phyloP scores from a whole-genome alignment of 2,888 invertebrate species.

The Hypena proboscidalis region DNA sequence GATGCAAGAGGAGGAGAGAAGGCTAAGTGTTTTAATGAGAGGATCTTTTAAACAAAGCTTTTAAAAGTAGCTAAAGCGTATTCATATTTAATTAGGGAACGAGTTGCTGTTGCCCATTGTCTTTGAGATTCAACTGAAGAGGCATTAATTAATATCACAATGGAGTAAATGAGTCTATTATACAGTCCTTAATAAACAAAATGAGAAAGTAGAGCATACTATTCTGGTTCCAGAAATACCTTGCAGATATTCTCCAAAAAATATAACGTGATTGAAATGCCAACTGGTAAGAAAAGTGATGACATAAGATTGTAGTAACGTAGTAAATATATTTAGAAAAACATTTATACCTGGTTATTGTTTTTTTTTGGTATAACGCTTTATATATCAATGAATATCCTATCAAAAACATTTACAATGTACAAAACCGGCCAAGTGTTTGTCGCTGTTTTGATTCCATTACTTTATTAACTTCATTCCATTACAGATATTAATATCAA shows the following conservation, averaged over 20 bases:
- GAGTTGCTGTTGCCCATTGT: constrained; percentile 45
- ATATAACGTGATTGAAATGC: not conserved
- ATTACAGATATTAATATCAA: too few species aligned
- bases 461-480: too few species aligned
- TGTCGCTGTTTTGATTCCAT: too few species aligned
- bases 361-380: too few species aligned
- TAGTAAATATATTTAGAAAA: too few species aligned
- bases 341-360: too few species aligned
- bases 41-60: constrained; percentile 30
- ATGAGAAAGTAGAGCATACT: constrained; percentile 24
- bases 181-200: constrained; percentile 29
- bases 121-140: constrained; percentile 38
- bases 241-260: constrained; percentile 12
- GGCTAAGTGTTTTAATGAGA: constrained; percentile 25
- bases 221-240: too few species aligned
- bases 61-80: constrained; percentile 44
- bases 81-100: constrained; percentile 46
- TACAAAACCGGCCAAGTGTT: too few species aligned
- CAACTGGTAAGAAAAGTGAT: too few species aligned
- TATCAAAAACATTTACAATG: too few species aligned
- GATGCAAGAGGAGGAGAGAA: not conserved
- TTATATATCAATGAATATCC: too few species aligned
- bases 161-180: constrained; percentile 33
- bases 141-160: constrained; percentile 44
- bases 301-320: too few species aligned